phyloP scores from a whole-genome alignment of 35 echinoderm and acorn worm species.

The Eucidaris tribuloides region DNA sequence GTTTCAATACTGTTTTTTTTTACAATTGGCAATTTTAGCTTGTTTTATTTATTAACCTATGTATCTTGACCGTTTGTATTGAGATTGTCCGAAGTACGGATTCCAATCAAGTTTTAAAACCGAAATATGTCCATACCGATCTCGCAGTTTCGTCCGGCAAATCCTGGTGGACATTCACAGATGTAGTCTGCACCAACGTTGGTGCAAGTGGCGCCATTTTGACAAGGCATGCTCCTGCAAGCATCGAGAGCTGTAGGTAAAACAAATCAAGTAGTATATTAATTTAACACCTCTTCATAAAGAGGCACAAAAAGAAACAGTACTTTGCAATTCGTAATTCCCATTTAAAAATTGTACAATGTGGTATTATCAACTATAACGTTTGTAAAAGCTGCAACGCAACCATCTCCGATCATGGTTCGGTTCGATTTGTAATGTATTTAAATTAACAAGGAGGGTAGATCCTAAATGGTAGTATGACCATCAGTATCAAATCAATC shows the following conservation, averaged over 20 bases:
- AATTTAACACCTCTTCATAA: too few relatives aligned
- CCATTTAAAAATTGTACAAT: too few relatives aligned
- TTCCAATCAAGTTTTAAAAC: neutral
- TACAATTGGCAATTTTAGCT: neutral
- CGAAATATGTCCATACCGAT: neutral
- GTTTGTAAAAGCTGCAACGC: too few relatives aligned
- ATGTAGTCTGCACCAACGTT: constrained; percentile 9
- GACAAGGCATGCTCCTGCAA: constrained; percentile 28
- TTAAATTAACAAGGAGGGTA: too few relatives aligned
- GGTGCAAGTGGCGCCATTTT: constrained; percentile 36
- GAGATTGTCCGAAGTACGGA: neutral
- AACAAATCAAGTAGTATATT: too few relatives aligned
- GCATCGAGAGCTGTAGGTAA: constrained; percentile 33
- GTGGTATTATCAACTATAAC: too few relatives aligned
- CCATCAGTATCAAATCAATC: too few relatives aligned
- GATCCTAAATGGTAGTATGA: too few relatives aligned
- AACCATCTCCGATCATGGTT: too few relatives aligned
- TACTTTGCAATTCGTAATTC: too few relatives aligned
- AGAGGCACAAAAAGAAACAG: too few relatives aligned
- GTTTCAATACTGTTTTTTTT: neutral
- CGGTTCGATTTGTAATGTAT: too few relatives aligned
- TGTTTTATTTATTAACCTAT: neutral
- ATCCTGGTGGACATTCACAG: constrained; percentile 29
- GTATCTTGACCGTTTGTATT: neutral
- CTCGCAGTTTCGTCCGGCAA: constrained; percentile 36